A percentile compares a stretch with the other conserved stretches of the same genome.
phyloP scores from a whole-genome alignment of 2,797 vertebrate genomes.

The Scarus forsteni region DNA sequence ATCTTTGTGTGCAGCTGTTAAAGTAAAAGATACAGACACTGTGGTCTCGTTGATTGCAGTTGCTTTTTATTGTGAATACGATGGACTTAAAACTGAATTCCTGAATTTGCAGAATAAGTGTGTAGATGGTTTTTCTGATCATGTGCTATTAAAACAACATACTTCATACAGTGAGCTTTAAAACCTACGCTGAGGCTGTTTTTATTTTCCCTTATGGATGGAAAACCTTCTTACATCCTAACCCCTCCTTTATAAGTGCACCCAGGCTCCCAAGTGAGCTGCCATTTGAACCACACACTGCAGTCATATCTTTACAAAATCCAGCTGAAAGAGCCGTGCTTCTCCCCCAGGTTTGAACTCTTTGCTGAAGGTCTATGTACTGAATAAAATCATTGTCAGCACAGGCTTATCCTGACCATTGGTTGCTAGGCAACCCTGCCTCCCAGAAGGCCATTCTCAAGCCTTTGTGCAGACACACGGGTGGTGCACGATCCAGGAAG shows the following conservation, averaged over 20 bases:
- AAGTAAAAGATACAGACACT: background rate
- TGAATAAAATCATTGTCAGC: constrained; percentile 77
- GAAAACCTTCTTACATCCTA: constrained; percentile 35
- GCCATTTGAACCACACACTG: constrained; percentile 60
- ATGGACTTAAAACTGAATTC: background rate
- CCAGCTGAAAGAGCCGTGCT: constrained; percentile 65
- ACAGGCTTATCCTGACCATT: constrained; percentile 69
- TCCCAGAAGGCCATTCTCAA: constrained; percentile 80
- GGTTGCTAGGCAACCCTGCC: constrained; percentile 85
- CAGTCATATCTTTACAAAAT: constrained; percentile 55
- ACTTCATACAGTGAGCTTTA: background rate
- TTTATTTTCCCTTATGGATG: constrained; percentile 4
- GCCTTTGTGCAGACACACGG: constrained; percentile 64
- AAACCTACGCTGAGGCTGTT: constrained; percentile 1
- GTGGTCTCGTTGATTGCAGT: background rate
- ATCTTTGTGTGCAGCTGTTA: constrained; percentile 1
- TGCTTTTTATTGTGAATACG: background rate
- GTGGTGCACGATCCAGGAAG: constrained; percentile 52
- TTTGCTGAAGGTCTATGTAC: constrained; percentile 71
- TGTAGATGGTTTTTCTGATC: background rate
- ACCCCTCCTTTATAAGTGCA: constrained; percentile 16
- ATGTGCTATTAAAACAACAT: background rate
- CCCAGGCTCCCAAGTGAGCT: constrained; percentile 47
- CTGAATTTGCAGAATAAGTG: background rate
- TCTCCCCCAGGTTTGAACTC: constrained; percentile 76